Percentiles rank a stretch among this genome's conserved stretches.
Conservation (phyloP, 2,888 invertebrate genomes). For the Yponomeuta cagnagella region DNA sequence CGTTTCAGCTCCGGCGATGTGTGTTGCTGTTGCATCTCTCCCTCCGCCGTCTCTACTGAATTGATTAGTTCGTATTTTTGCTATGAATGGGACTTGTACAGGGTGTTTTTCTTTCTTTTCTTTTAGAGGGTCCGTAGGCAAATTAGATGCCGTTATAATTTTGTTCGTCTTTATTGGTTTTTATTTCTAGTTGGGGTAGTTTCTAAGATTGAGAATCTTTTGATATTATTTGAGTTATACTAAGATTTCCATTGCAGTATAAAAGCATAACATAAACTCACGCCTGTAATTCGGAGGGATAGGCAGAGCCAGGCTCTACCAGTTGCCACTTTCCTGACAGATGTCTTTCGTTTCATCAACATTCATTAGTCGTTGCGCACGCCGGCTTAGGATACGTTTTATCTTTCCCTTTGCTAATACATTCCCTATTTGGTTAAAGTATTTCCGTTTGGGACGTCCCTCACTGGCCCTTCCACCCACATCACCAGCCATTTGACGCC, state of each 20-base stretch:
- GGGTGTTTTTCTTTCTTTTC: conserved; percentile 36
- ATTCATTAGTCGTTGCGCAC: too few relatives aligned
- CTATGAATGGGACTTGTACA: conserved; percentile 52
- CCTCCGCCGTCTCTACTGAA: conserved; percentile 66
- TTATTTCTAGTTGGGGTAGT: background rate
- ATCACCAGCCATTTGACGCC: too few relatives aligned
- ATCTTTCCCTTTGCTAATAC: too few relatives aligned
- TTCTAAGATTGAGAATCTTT: background rate
- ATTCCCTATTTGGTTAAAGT: too few relatives aligned
- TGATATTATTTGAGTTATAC: background rate
- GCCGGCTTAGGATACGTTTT: too few relatives aligned
- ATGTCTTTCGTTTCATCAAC: too few relatives aligned
- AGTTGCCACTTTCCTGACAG: too few relatives aligned
- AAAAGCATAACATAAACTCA: too few relatives aligned
- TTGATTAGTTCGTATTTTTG: conserved; percentile 69
- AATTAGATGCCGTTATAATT: background rate
- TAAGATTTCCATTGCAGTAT: background rate
- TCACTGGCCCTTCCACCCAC: too few relatives aligned
- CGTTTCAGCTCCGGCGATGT: conserved; percentile 44
- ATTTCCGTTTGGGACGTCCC: too few relatives aligned
- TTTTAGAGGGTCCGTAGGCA: conserved; percentile 26
- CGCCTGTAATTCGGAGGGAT: too few relatives aligned
- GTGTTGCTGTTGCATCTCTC: conserved; percentile 48
- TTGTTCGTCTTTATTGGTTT: background rate
- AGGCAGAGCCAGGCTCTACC: too few relatives aligned